Conservation (phyloP, 2,888 invertebrate species). For the Onthophagus sagittarius region DNA sequence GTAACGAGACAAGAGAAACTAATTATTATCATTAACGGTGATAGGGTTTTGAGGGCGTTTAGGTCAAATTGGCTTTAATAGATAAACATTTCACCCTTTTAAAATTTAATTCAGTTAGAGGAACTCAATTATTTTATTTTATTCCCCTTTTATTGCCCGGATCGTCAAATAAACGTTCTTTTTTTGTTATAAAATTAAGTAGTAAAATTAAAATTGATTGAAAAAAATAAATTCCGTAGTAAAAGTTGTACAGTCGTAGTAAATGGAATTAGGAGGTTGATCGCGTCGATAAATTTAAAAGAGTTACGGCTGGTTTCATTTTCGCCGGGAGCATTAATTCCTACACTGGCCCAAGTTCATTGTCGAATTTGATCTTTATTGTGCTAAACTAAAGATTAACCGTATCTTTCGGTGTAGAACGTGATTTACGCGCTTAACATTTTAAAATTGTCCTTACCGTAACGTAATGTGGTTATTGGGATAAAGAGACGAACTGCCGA, state of each 20-base stretch:
- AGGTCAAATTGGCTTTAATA: too few relatives aligned
- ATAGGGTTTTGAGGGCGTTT: neutral
- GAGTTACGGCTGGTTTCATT: constrained; percentile 21
- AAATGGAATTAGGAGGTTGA: constrained; percentile 17
- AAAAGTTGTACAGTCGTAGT: neutral
- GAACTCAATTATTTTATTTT: too few relatives aligned
- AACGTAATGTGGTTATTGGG: neutral
- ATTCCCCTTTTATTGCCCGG: too few relatives aligned
- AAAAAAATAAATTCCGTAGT: constrained; percentile 3
- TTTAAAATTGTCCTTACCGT: neutral
- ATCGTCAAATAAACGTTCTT: too few relatives aligned
- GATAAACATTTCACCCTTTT: too few relatives aligned
- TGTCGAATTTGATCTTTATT: constrained; percentile 24
- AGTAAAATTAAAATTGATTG: neutral
- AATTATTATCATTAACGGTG: neutral
- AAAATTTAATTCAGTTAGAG: too few relatives aligned
- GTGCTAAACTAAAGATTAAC: constrained; percentile 23
- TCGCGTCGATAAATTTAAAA: constrained; percentile 20
- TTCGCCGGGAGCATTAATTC: constrained; percentile 25
- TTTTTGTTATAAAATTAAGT: neutral
- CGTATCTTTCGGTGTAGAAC: constrained; percentile 21
- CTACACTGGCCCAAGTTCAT: constrained; percentile 21
- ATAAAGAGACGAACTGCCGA: neutral
- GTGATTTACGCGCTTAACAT: neutral
- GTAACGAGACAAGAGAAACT: neutral